Conservation (phyloP, 2,888 invertebrate species). For the Sinohyriopsis cumingii region DNA sequence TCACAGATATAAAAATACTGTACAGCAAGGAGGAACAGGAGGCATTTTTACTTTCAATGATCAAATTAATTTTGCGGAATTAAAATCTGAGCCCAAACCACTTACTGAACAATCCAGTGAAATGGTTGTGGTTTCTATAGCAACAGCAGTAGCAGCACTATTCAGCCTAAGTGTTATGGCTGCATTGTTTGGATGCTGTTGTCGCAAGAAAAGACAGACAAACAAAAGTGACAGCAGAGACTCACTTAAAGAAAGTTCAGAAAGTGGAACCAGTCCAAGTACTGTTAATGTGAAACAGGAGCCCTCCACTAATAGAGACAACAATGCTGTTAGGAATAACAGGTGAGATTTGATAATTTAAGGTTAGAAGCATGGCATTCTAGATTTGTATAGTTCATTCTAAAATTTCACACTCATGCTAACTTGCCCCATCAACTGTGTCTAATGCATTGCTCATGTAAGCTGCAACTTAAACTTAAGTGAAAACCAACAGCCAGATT, state of each 20-base stretch:
- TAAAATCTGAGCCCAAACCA: constrained; percentile 1
- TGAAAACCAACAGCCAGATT: too few species aligned
- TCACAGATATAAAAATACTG: too few species aligned
- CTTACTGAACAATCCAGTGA: constrained; percentile 21
- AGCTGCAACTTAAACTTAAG: too few species aligned
- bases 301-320: not conserved
- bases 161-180: constrained; percentile 56
- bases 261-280: not conserved
- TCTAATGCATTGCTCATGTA: too few species aligned
- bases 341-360: too few species aligned
- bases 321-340: too few species aligned
- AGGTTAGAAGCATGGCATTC: too few species aligned
- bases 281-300: not conserved
- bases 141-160: constrained; percentile 49
- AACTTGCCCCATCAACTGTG: too few species aligned
- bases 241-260: constrained; percentile 15
- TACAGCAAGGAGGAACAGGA: too few species aligned
- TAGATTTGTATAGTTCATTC: too few species aligned
- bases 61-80: constrained; percentile 4
- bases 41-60: not conserved
- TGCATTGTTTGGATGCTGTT: constrained; percentile 64
- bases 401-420: too few species aligned
- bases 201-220: constrained; percentile 39
- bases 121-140: constrained; percentile 42
- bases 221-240: constrained; percentile 3